Evolutionary conservation across 2,113 vertebrate genomes (phyloP).

Genomic region (Lipophrys pholis): DNA sequence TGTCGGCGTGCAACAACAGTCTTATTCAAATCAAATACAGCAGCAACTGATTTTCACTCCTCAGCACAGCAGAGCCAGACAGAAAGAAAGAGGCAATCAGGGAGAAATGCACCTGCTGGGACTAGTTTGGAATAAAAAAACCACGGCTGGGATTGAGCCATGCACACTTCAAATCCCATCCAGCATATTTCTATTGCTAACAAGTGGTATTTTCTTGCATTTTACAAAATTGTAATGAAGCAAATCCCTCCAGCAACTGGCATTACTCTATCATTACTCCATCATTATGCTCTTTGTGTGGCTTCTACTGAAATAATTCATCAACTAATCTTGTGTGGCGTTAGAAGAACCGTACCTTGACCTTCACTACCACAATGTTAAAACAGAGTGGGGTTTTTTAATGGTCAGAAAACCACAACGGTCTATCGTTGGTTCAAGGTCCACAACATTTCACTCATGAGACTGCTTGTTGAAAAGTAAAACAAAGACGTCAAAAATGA

Average conservation of each 20-base stretch:
- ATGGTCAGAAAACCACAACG: background rate
- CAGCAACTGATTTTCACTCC: background rate
- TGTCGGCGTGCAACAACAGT: background rate
- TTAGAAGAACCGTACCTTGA: background rate
- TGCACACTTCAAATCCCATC: background rate
- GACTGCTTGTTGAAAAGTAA: no score
- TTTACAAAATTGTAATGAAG: background rate
- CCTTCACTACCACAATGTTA: background rate
- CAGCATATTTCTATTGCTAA: background rate
- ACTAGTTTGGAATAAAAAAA: background rate
- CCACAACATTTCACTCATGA: no score
- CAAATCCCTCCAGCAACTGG: background rate
- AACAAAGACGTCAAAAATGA: no score
- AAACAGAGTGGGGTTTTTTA: background rate
- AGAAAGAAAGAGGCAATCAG: constrained; percentile 8
- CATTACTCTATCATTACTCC: no score
- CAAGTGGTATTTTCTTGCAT: background rate
- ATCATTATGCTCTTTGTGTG: background rate
- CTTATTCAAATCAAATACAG: background rate
- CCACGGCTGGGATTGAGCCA: background rate
- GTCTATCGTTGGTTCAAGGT: no score
- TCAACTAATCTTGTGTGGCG: background rate
- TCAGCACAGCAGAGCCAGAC: background rate
- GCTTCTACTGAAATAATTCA: background rate
- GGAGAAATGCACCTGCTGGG: constrained; percentile 3